These are phyloP conservation scores for Ceyx erithaca DNA, from an alignment of 2,797 vertebrate species.

Conservation along the genomic window DNA sequence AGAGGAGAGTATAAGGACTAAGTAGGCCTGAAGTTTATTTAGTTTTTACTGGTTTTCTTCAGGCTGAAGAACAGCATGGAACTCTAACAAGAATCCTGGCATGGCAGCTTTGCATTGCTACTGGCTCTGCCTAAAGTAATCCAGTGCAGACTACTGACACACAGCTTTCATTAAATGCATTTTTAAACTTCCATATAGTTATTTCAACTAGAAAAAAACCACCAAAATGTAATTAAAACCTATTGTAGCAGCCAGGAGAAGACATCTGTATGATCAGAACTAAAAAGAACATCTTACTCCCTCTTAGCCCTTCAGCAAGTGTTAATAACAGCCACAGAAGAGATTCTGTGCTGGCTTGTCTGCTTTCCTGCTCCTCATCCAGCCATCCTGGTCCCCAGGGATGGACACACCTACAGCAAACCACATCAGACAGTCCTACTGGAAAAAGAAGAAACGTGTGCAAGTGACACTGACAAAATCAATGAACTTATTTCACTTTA, in stretches of 20 bases:
- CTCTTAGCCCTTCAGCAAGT: neutral
- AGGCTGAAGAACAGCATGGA: neutral
- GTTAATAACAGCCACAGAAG: neutral
- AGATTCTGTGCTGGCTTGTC: neutral
- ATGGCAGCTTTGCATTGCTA: neutral
- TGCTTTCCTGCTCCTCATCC: neutral
- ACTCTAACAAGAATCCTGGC: neutral
- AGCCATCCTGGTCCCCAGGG: neutral
- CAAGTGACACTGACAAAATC: neutral
- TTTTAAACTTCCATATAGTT: neutral
- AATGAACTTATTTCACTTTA: neutral
- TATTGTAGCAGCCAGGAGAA: neutral
- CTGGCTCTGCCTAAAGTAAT: neutral
- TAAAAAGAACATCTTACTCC: neutral
- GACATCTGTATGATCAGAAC: neutral
- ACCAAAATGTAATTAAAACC: neutral
- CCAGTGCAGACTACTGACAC: neutral
- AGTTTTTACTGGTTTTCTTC: neutral
- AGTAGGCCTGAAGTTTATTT: neutral
- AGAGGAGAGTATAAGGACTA: neutral
- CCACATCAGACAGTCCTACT: neutral
- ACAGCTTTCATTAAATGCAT: neutral
- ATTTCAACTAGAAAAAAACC: neutral
- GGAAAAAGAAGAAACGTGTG: neutral
- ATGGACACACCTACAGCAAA: neutral